A percentile compares a stretch with the other conserved stretches of the same genome.
Evolutionary conservation across 2,888 invertebrate genomes (phyloP).

Genomic region (Embidobia sp.): DNA sequence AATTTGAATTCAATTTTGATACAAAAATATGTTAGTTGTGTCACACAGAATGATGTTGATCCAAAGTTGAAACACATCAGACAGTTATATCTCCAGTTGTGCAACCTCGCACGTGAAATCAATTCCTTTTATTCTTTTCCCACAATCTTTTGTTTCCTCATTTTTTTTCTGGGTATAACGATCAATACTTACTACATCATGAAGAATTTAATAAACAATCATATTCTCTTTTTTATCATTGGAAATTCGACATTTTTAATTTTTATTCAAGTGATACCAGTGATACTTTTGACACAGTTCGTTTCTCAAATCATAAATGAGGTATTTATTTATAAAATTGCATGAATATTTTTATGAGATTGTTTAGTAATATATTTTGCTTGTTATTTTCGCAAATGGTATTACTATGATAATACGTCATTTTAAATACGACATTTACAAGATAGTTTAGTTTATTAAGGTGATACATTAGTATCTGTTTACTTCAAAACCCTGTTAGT

Average conservation of each 20-base stretch:
- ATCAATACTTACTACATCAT: conserved; percentile 2
- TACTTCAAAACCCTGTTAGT: no score
- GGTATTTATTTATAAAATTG: background rate
- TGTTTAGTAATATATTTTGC: no score
- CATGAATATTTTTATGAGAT: no score
- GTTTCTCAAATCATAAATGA: background rate
- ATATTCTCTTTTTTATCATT: background rate
- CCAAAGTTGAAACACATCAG: background rate
- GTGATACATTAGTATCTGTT: no score
- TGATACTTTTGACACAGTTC: background rate
- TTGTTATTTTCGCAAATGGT: background rate
- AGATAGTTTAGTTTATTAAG: no score
- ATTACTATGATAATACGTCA: no score
- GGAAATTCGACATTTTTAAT: background rate
- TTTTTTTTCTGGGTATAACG: background rate
- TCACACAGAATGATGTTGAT: no score
- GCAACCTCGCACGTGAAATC: background rate
- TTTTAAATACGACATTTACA: no score
- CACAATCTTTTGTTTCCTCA: background rate
- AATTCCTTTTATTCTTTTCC: conserved; percentile 10
- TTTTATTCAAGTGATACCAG: background rate
- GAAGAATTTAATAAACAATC: background rate
- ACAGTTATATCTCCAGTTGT: background rate
- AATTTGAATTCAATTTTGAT: conserved; percentile 13
- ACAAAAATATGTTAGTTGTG: no score